Conservation (phyloP, 1,140 invertebrate species). For the Mactra quadrangularis region DNA sequence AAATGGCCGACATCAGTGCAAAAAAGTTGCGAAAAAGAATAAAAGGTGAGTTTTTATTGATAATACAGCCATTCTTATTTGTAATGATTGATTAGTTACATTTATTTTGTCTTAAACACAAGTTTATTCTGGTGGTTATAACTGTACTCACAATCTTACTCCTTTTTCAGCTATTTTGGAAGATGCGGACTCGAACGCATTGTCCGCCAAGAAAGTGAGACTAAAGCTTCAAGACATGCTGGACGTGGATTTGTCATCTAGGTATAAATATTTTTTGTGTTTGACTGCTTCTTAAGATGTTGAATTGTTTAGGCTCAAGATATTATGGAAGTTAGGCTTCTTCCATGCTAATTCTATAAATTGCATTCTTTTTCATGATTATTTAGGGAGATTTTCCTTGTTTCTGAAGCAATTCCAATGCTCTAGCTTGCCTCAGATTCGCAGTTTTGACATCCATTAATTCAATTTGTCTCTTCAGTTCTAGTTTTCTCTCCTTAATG, state of each 20-base stretch:
- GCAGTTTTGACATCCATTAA: background rate
- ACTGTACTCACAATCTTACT: background rate
- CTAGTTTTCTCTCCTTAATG: too few relatives aligned
- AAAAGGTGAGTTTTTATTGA: conserved; percentile 31
- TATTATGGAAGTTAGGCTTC: too few relatives aligned
- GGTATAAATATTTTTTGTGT: conserved; percentile 62
- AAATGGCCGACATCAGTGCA: conserved; percentile 42
- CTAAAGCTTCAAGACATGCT: conserved; percentile 93
- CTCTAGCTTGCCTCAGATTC: background rate
- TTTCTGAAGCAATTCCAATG: background rate
- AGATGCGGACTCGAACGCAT: conserved; percentile 92
- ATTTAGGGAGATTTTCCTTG: background rate
- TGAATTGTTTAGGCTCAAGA: too few relatives aligned
- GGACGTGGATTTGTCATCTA: conserved; percentile 88
- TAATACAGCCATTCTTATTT: background rate
- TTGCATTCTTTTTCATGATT: background rate
- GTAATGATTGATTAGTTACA: background rate
- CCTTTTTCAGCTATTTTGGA: conserved; percentile 91
- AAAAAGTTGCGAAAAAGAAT: conserved; percentile 45
- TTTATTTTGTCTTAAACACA: too few relatives aligned
- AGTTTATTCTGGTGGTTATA: background rate
- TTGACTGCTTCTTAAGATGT: background rate
- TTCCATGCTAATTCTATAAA: too few relatives aligned
- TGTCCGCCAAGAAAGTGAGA: conserved; percentile 95
- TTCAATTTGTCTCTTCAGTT: too few relatives aligned